Base-by-base conservation (phyloP, 2,888 invertebrate genomes). In the Agonum fuliginosum region DNA sequence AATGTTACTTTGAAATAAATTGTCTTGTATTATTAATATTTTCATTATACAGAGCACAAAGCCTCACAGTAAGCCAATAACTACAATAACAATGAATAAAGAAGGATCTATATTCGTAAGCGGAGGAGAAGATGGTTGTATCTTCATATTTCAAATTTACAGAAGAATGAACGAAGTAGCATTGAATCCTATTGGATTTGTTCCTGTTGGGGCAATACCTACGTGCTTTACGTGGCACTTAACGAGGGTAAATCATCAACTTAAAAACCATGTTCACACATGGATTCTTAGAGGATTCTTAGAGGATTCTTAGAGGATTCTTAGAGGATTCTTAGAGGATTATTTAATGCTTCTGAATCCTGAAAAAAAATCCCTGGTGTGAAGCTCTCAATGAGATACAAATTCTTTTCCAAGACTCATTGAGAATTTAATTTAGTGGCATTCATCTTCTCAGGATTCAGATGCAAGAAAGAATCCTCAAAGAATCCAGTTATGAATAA, bases 171-270 rank as follows among this genome's bases (percentile, higher is more conserved):
- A 3, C 10, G 83, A 87, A 30, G 79, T 94, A 14, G 72, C 82
- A 48, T 81, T 95, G 62, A 82, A 88, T 4, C 92, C 93, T 14
- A 88, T 95, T 43, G 95, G 95, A 0, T 94, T 91, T 80, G 87
- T 94, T 10, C 87, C 89, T 71, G 88, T 93, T 0, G 90, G 90
- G 0, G 92, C 91, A 51, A 87, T 89, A 54, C 90, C 93, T 0
- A 90, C 89, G 1, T 92, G 88, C 81, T 88, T 95, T 83, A 89
- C 90, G 8, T 95, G 95, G 94, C 91, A 91, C 82, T 90, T 90
- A 1, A 81, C 84, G 8, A 83, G 87, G 81, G 91, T 92, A 84
- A 82, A 83, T 80, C 78, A 54, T 46, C 8, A 12, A 17, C 12
- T 24, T 54, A 10, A 71, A 24, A 77, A n/a, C n/a, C n/a, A n/a